Conservation (phyloP, 37 sponge, comb jelly and placozoan species). For the Trichoplax adhaerens region DNA sequence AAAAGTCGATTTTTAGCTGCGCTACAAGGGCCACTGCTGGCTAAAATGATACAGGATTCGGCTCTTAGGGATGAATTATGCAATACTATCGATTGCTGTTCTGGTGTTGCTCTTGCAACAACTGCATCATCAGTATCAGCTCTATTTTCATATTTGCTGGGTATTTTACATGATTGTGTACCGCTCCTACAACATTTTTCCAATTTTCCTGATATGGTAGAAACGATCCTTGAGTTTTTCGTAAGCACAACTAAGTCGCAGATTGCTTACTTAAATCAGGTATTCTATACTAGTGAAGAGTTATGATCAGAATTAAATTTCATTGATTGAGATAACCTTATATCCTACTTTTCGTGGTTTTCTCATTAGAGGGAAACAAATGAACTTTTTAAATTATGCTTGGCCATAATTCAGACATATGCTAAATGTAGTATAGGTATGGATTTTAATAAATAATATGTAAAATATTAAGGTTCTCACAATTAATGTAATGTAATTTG, state of each 20-base stretch:
- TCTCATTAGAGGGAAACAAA: slow-evolving; percentile 2
- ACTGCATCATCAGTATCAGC: slow-evolving; percentile 1
- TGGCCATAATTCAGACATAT: slow-evolving; percentile 29
- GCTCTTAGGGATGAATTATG: slow-evolving; percentile 12
- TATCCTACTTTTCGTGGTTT: background rate
- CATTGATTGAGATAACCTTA: too few relatives aligned
- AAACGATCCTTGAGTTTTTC: slow-evolving; percentile 34
- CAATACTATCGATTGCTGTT: slow-evolving; percentile 26
- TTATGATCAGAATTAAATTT: background rate
- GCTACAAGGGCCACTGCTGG: slow-evolving; percentile 11
- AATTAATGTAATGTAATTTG: background rate
- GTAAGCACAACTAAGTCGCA: slow-evolving; percentile 23
- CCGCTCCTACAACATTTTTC: slow-evolving; percentile 18
- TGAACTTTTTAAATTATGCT: slow-evolving; percentile 32
- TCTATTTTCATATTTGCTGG: slow-evolving; percentile 18
- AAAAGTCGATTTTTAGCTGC: slow-evolving; percentile 8
- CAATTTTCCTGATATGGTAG: slow-evolving; percentile 12
- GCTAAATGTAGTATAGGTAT: slow-evolving; percentile 27
- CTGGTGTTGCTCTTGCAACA: slow-evolving; percentile 14
- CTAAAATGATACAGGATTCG: slow-evolving; percentile 1
- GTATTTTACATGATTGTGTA: slow-evolving; percentile 17
- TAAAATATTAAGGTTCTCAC: too few relatives aligned
- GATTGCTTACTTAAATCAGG: slow-evolving; percentile 24
- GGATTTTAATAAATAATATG: background rate
- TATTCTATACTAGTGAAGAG: background rate